phyloP scores from a whole-genome alignment of 2,888 invertebrate genomes.

The Plebejus melissa region DNA sequence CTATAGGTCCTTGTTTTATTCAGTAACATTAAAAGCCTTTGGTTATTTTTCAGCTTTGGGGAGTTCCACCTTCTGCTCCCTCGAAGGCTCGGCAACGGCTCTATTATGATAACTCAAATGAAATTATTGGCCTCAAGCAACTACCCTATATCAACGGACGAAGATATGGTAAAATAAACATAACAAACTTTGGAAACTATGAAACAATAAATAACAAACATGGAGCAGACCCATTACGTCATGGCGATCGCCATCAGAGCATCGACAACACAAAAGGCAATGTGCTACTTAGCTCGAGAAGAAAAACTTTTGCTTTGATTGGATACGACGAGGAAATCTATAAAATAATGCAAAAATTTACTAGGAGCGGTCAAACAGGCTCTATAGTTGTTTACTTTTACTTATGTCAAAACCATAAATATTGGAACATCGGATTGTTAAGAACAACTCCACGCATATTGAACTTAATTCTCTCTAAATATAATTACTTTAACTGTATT shows the following conservation, averaged over 20 bases:
- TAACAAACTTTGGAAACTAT: slow-evolving; percentile 4
- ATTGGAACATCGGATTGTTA: background rate
- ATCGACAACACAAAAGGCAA: background rate
- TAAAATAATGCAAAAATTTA: background rate
- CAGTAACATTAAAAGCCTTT: background rate
- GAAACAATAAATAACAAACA: slow-evolving; percentile 6
- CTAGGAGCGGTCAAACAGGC: background rate
- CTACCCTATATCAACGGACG: slow-evolving; percentile 2
- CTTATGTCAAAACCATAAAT: background rate
- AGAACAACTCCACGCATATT: background rate
- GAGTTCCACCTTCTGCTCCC: background rate
- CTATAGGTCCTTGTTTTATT: background rate
- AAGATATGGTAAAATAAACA: slow-evolving; percentile 14
- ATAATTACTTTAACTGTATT: slow-evolving; percentile 2
- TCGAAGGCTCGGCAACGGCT: background rate
- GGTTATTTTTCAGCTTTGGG: background rate
- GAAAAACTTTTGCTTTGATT: background rate
- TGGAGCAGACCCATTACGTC: background rate
- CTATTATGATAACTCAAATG: background rate
- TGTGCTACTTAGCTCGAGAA: background rate
- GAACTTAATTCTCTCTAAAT: background rate
- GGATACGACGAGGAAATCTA: slow-evolving; percentile 26
- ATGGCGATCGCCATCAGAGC: background rate
- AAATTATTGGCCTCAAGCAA: background rate
- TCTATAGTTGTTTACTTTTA: background rate